Base-by-base conservation (phyloP, 2,888 invertebrate genomes). In the Eupithecia dodoneata region DNA sequence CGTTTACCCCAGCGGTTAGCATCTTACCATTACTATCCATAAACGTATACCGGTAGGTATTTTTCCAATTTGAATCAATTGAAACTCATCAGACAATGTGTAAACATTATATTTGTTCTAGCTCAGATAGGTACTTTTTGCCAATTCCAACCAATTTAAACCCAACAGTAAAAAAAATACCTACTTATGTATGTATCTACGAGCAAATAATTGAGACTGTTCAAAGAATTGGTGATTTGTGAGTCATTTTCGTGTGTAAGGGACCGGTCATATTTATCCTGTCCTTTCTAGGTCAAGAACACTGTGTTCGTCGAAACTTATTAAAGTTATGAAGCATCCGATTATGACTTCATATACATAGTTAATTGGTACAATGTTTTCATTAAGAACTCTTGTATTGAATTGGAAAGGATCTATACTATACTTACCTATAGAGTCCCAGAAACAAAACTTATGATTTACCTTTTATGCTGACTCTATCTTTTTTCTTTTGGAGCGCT, bases 191-290 rank as follows among this genome's bases (percentile, higher is more conserved):
- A 59, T 18, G 59, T 30, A 59, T 59, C 3, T 10, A 10, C 9
- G 59, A 30, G 30, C 18, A 30, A 10, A 30, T 63, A 63, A 30
- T 30, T 63, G n/a, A 69, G 10, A 41, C 42, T 44, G 52, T 79
- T 81, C 78, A 75, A 76, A 73, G 81, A 80, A 81, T 73, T 78
- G 42, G 74, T 66, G 42, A 70, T 75, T 47, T 67, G 47, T 80
- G 77, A 78, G 67, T 78, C 72, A 79, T 74, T 49, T 67, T 76
- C 52, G 65, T 15, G 45, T 44, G 55, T 75, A 78, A 42, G 42
- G 12, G 66, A 76, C 75, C 67, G 66, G 74, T 67, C 73, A 67
- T 52, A 66, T 76, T 80, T 76, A 75, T 75, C 79, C 75, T 79
- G 71, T 73, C 13, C 41, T 52, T 77, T 77, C 52, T 75, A 76